Evolutionary conservation across 2,888 invertebrate genomes (phyloP), one percentile per base, ranked within the genome.

Genomic region (Nomada fabriciana): DNA sequence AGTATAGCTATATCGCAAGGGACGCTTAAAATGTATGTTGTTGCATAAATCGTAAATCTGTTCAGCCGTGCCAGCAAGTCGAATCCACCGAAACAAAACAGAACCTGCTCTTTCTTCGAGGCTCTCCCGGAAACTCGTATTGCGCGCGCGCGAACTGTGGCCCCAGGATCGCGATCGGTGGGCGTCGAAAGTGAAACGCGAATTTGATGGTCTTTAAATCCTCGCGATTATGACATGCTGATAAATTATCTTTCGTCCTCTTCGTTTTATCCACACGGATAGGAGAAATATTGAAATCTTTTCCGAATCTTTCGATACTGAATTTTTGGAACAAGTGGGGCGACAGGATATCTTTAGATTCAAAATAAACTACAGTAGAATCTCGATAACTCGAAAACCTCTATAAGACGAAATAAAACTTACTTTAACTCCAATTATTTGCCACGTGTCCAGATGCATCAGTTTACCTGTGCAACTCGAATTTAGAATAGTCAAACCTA

Each of bases 11-110:
- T 87, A 86, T 87, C 85, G 84, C 81, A 76, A 75, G 86, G 81
- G 83, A 80, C 81, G 76, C 83, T 86, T 87, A 83, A 76, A 86
- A 86, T 85, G 85, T 89, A 89, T 80, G 88, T 83, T 83, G 86
- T 75, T 83, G 83, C 87, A 84, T 85, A 86, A 88, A 84, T 83
- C 88, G 88, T 91, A 91, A 91, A 91, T 88, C 89, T 89, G 90
- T 87, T 87, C 73, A 59, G 77, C 63, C 69, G 72, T 75, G 65
- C 68, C 80, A 64, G 87, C 71, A 80, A 82, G 76, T 85, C 88
- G 84, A 90, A 90, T 89, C 85, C 81, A 71, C 78, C 83, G 70
- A 86, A 88, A 80, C 86, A 89, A 87, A 88, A 86, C 80, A 79
- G 88, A 89, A 88, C 86, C 84, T 89, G 86, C 83, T 86, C 80